phyloP scores from a whole-genome alignment of 64 coral and sea anemone species.

The Cladopsammia gracilis region DNA sequence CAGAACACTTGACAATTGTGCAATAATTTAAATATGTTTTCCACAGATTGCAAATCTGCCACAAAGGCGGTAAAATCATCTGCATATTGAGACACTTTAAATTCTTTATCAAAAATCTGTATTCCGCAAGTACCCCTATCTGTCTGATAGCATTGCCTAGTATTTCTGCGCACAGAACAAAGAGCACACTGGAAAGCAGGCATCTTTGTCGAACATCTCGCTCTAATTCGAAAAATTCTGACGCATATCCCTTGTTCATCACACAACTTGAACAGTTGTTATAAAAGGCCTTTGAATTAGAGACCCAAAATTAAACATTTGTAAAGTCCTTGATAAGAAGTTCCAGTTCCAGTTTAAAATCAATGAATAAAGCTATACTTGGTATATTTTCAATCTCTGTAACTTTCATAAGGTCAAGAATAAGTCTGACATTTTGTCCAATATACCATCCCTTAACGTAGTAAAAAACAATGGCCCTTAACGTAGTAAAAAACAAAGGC shows the following conservation, averaged over 20 bases:
- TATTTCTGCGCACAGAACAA: too few species aligned
- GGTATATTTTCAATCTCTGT: background rate
- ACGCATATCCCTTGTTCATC: background rate
- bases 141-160: too few species aligned
- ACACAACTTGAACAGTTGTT: constrained; percentile 24
- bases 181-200: background rate
- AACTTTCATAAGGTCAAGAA: background rate
- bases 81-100: constrained; percentile 40
- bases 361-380: background rate
- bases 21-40: background rate
- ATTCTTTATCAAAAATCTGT: background rate
- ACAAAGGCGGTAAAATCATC: constrained; percentile 36
- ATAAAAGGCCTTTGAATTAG: background rate
- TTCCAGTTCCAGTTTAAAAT: constrained; percentile 31
- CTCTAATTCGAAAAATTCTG: background rate
- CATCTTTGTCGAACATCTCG: constrained; percentile 25
- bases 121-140: background rate
- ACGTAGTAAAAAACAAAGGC: too few species aligned
- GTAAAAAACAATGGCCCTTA: too few species aligned
- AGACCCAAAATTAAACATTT: constrained; percentile 23
- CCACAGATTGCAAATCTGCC: background rate
- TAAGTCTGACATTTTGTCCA: background rate
- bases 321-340: background rate
- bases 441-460: background rate
- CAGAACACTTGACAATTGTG: background rate